Base-by-base conservation (phyloP, 2,113 vertebrate genomes). In the Pelusios castaneus region DNA sequence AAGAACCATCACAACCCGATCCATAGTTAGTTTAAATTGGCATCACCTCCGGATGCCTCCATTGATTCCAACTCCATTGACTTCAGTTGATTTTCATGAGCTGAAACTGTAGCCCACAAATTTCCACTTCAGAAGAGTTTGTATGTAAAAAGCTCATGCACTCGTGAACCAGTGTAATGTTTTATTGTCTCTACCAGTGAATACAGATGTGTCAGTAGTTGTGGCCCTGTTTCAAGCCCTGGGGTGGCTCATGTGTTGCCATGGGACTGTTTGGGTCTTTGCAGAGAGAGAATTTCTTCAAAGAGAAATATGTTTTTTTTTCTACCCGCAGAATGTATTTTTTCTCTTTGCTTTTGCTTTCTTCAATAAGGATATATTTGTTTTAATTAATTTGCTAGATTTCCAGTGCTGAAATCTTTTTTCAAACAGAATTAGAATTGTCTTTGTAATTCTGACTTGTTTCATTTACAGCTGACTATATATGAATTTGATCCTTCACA, bases 171-270 rank as follows among this genome's bases (percentile, higher is more conserved):
- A 85, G 2, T 47, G 5, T 87, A n/a, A 90, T 79, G 56, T 0
- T 85, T 52, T 86, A 45, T 82, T 90, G 82, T 51, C 70, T 92
- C 16, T 82, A 2, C 84, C 63, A 90, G 47, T 43, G 82, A 84
- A 19, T 85, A 49, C 8, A 45, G 29, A 83, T 95, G 45, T 16
- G 16, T 51, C 89, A 84, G 22, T 70, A 80, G 10, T 49, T 87
- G 84, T 76, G 52, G 19, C 49, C 56, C 2, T 5, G 22, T 89
- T 90, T 88, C 4, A 90, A 89, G 60, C 29, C 22, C 47, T 90
- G 73, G 56, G 79, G 89, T 77, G 6, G 85, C 63, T 90, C 89
- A 75, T 80, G 4, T 85, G 45, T 81, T 89, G n/a, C 73, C 47
- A 6, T 70, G 51, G 9, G 51, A 79, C 8, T 22, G 38, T 91